Evolutionary conservation across 2,113 vertebrate species (phyloP).

Genomic region (Stigmatopora argus): DNA sequence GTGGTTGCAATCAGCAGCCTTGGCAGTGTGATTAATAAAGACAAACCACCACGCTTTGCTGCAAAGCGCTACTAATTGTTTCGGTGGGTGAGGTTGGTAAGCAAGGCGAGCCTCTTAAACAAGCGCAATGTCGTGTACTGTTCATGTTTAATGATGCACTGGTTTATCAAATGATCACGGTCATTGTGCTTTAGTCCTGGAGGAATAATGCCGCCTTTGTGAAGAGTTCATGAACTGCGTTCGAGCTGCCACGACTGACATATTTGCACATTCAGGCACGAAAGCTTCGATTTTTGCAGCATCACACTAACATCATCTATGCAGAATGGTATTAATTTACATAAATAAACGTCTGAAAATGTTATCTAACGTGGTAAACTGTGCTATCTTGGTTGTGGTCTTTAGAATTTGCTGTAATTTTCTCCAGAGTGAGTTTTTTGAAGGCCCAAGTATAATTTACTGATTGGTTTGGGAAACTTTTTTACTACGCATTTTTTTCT

Average conservation of each 20-base stretch:
- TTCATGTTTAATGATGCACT: conserved; percentile 36
- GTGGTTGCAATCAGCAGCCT: conserved; percentile 41
- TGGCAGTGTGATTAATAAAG: conserved; percentile 45
- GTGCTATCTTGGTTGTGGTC: too few relatives aligned
- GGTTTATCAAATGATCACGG: conserved; percentile 39
- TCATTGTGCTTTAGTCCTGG: conserved; percentile 20
- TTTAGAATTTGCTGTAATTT: too few relatives aligned
- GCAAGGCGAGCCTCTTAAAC: conserved; percentile 20
- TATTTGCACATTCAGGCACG: conserved; percentile 4
- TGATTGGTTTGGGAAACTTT: too few relatives aligned
- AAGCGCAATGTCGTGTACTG: conserved; percentile 11
- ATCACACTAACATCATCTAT: neutral
- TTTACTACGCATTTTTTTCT: too few relatives aligned
- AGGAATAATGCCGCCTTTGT: conserved; percentile 26
- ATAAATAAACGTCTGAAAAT: too few relatives aligned
- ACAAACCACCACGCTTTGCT: conserved; percentile 28
- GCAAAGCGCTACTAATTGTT: conserved; percentile 12
- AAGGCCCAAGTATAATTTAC: too few relatives aligned
- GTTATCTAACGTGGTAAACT: too few relatives aligned
- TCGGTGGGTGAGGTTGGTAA: neutral
- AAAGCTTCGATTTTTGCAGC: conserved; percentile 12
- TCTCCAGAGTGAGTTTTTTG: too few relatives aligned
- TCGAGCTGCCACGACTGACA: conserved; percentile 1
- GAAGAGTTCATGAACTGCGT: conserved; percentile 28
- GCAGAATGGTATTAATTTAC: neutral